phyloP scores from a whole-genome alignment of 2,888 invertebrate species.

The Oscheius sp. region DNA sequence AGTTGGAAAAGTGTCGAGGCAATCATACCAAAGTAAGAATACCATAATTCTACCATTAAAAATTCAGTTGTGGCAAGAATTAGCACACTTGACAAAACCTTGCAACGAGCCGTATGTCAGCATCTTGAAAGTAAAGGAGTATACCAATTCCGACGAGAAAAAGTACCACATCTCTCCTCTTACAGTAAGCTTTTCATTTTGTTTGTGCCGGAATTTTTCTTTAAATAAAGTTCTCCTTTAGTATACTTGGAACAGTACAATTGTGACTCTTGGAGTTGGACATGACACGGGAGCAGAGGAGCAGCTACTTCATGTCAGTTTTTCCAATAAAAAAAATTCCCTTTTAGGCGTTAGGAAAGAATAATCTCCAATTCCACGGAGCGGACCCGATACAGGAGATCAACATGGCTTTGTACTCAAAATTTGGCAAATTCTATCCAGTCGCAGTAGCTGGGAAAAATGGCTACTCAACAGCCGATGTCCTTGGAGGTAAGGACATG shows the following conservation, averaged over 20 bases:
- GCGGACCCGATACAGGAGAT: conserved; percentile 22
- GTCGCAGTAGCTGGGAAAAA: background rate
- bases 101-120: too few relatives aligned
- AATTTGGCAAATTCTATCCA: conserved; percentile 11
- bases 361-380: background rate
- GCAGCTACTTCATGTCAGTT: background rate
- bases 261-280: background rate
- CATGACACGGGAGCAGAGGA: background rate
- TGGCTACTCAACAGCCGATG: background rate
- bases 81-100: too few relatives aligned
- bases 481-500: background rate
- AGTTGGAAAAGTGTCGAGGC: background rate
- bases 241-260: background rate
- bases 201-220: background rate
- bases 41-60: too few relatives aligned
- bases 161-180: background rate
- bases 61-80: too few relatives aligned
- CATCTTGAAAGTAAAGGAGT: too few relatives aligned
- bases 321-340: background rate
- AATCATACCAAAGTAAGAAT: conserved; percentile 5
- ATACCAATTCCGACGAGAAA: background rate
- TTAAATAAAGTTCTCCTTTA: background rate
- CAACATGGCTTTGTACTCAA: background rate
- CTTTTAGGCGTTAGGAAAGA: background rate
- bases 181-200: background rate